A percentile compares a stretch with the other conserved stretches of the same genome.
These are phyloP conservation scores for Trichoplax adhaerens DNA, from an alignment of 37 sponge, comb jelly and placozoan genomes.

Conservation along the genomic window DNA sequence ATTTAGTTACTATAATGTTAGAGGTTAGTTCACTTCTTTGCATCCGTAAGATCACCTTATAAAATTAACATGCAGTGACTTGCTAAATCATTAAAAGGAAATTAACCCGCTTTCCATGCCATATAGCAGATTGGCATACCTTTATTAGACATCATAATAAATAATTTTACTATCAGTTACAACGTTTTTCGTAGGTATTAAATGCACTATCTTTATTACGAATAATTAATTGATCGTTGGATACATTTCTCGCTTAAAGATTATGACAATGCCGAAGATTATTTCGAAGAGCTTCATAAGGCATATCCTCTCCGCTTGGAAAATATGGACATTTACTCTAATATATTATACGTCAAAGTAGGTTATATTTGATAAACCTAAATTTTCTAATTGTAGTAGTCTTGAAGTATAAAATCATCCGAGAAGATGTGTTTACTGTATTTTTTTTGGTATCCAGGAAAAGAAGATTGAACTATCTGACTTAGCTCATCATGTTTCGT, in stretches of 20 bases:
- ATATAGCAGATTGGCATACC: too few species aligned
- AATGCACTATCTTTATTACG: neutral
- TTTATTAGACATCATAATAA: too few species aligned
- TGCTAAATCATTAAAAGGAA: too few species aligned
- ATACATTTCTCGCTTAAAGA: slow-evolving; percentile 14
- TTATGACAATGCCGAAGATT: slow-evolving; percentile 22
- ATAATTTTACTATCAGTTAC: too few species aligned
- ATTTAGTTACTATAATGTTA: neutral
- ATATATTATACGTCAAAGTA: slow-evolving; percentile 83
- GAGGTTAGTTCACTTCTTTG: neutral
- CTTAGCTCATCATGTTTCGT: slow-evolving; percentile 31
- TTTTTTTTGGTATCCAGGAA: slow-evolving; percentile 24
- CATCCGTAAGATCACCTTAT: too few species aligned
- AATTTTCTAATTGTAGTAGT: neutral
- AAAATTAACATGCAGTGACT: too few species aligned
- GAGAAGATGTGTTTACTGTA: neutral
- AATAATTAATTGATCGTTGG: neutral
- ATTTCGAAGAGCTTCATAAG: slow-evolving; percentile 27
- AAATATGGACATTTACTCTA: slow-evolving; percentile 55
- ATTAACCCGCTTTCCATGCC: too few species aligned
- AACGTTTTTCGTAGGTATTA: neutral
- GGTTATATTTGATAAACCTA: neutral
- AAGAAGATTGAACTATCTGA: slow-evolving; percentile 34
- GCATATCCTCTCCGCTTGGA: slow-evolving; percentile 44
- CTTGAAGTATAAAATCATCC: neutral